Evolutionary conservation across 2,113 vertebrate species (phyloP).

Genomic region (Puffinus mauretanicus): DNA sequence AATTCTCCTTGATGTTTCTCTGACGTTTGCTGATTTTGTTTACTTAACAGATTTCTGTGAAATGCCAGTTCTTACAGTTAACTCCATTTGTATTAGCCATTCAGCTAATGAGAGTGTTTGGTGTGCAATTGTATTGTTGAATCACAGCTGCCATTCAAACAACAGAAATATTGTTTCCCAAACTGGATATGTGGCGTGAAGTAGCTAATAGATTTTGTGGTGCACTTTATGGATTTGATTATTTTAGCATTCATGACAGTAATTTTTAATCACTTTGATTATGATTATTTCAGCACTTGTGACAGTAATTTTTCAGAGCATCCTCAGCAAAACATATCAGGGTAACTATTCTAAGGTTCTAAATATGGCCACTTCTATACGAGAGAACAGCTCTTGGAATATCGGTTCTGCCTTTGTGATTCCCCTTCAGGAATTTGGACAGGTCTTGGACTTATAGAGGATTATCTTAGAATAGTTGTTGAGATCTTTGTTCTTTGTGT

Average conservation of each 20-base stretch:
- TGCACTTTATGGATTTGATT: neutral
- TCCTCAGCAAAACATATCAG: neutral
- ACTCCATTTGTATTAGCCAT: neutral
- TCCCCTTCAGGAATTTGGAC: neutral
- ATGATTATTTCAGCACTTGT: neutral
- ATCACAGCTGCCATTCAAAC: neutral
- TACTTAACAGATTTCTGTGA: neutral
- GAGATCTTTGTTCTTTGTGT: neutral
- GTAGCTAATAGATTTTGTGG: neutral
- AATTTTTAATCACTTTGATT: neutral
- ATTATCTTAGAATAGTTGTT: neutral
- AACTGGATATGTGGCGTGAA: neutral
- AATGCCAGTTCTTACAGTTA: neutral
- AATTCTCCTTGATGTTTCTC: neutral
- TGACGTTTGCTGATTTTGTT: neutral
- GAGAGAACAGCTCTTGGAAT: neutral
- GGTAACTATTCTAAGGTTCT: neutral
- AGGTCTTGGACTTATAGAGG: rapidly evolving
- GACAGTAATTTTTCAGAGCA: neutral
- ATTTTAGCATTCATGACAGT: neutral
- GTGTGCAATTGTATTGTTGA: neutral
- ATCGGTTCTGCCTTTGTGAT: neutral
- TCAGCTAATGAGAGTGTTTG: neutral
- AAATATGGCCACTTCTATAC: neutral
- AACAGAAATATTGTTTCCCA: neutral